Conservation (phyloP, 2,113 vertebrate genomes). For the Lophotis ruficrista region DNA sequence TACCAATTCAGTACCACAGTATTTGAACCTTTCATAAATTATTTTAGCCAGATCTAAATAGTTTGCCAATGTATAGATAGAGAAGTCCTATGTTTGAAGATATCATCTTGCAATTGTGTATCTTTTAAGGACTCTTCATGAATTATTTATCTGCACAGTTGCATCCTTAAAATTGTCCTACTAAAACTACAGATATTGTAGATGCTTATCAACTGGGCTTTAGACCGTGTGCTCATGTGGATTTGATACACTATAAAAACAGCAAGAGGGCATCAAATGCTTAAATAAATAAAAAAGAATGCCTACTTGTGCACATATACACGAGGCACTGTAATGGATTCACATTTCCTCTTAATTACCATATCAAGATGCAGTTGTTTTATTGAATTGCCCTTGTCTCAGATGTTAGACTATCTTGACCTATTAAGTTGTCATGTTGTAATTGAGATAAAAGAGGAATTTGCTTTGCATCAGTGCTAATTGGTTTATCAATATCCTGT, state of each 20-base stretch:
- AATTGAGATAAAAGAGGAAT: conserved; percentile 90
- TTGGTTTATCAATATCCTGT: conserved; percentile 88
- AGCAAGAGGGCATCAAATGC: conserved; percentile 55
- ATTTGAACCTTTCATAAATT: not conserved
- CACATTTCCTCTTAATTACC: conserved; percentile 85
- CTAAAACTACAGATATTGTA: not conserved
- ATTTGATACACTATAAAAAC: conserved; percentile 53
- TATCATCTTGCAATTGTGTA: not conserved
- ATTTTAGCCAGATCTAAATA: not conserved
- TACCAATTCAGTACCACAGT: conserved; percentile 26
- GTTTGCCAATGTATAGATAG: not conserved
- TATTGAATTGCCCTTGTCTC: conserved; percentile 86
- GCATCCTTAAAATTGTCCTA: not conserved
- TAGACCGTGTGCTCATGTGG: not conserved
- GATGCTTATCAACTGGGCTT: not conserved
- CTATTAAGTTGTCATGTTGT: conserved; percentile 88
- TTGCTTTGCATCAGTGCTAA: conserved; percentile 87
- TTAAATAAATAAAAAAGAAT: conserved; percentile 44
- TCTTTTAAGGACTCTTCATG: not conserved
- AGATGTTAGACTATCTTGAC: conserved; percentile 87
- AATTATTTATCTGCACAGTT: conserved; percentile 18
- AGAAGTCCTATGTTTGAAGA: not conserved
- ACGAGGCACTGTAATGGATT: conserved; percentile 75
- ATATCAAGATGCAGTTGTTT: conserved; percentile 84
- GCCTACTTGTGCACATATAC: not conserved